Percentiles rank a stretch among this genome's conserved stretches.
phyloP scores from a whole-genome alignment of 2,888 invertebrate genomes.

The Galerucella pusilla region DNA sequence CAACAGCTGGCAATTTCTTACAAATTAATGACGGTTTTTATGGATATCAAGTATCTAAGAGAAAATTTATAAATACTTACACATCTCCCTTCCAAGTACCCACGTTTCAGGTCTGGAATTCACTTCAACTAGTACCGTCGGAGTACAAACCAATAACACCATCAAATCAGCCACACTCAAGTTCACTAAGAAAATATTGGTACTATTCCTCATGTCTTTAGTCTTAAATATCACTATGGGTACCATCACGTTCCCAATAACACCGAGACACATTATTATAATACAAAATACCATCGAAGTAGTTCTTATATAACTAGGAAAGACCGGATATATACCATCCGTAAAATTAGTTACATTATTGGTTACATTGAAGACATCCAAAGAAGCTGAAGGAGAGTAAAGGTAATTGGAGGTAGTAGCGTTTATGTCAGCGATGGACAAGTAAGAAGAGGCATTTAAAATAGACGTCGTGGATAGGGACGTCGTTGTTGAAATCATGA shows the following conservation, averaged over 20 bases:
- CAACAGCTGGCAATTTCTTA: neutral
- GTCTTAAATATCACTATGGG: constrained; percentile 92
- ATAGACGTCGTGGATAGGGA: constrained; percentile 51
- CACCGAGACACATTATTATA: constrained; percentile 88
- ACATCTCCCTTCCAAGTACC: constrained; percentile 91
- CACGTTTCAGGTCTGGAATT: constrained; percentile 92
- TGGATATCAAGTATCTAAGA: no score
- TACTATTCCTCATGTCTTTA: constrained; percentile 94
- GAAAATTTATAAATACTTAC: constrained; percentile 73
- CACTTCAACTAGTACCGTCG: constrained; percentile 93
- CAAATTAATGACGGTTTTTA: neutral
- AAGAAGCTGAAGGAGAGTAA: constrained; percentile 52
- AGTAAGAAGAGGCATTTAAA: constrained; percentile 50
- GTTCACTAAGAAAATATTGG: constrained; percentile 94
- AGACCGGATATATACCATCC: constrained; percentile 62
- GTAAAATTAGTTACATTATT: constrained; percentile 53
- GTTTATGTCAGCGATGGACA: constrained; percentile 47
- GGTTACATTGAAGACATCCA: constrained; percentile 43
- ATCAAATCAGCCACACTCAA: constrained; percentile 92
- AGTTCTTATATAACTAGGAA: constrained; percentile 88
- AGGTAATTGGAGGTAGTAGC: constrained; percentile 55
- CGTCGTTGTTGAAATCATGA: constrained; percentile 62
- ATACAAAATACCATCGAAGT: constrained; percentile 91
- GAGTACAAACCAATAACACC: constrained; percentile 91
- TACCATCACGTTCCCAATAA: constrained; percentile 93